Evolutionary conservation across 2,888 invertebrate species (phyloP), one percentile per base, ranked within the genome.

Genomic region (Netelia inedita): DNA sequence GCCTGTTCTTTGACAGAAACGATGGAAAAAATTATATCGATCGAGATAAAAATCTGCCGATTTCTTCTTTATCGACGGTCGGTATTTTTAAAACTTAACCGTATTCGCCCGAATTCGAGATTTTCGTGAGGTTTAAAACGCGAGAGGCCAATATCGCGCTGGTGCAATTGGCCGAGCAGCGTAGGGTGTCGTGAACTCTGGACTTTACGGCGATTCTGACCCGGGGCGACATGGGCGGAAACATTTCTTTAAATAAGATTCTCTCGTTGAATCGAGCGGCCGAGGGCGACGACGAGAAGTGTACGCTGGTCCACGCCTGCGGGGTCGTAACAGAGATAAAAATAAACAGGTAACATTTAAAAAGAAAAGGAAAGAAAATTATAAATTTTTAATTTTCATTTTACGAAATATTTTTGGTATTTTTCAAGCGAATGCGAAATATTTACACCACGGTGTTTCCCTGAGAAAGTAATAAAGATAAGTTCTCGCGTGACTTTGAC

Each of bases 161-260:
- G 23, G 92, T 91, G n/a, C 88, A 89, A 85, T 94, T 94, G 68
- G 94, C 94, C 35, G 93, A 92, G 87, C 94, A 94, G 83, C 92
- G 93, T 88, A 85, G 76, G 16, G 88, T 87, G 28, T 88, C 87
- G 65, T 89, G 85, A 55, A 90, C 79, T 53, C 89, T 90, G 57
- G 91, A 88, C 82, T 92, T 93, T 69, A 97, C 92, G 69, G 97
- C 96, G 1, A 98, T 94, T 83, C 96, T 95, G 55, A 98, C 95
- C 0, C 96, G 94, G 88, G 97, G 96, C 86, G 96, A 96, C 66
- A 97, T 93, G 0, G 97, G 97, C 0, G 98, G 98, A 93, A 97
- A 98, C 94, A 96, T 95, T 93, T 98, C 98, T 1, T 95, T 95
- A 90, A 98, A 96, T 0, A 96, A 95, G 23, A 98, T 94, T 91